Evolutionary conservation across 2,797 vertebrate species (phyloP).

Genomic region (Bucorvus abyssinicus): DNA sequence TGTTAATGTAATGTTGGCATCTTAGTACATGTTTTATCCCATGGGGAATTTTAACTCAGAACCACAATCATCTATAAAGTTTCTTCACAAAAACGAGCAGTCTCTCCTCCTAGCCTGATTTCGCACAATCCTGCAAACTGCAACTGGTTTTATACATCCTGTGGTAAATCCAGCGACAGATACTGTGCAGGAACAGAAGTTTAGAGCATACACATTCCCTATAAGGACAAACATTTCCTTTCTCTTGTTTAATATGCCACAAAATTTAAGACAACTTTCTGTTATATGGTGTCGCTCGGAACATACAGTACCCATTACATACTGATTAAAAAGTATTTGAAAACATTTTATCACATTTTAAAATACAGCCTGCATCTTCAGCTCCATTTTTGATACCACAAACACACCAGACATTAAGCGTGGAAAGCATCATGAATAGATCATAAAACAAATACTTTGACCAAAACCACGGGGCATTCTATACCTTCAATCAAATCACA

Average conservation of each 20-base stretch:
- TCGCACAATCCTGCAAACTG: not conserved
- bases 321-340: constrained; percentile 24
- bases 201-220: not conserved
- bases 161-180: not conserved
- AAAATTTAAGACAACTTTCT: constrained; percentile 5
- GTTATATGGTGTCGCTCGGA: not conserved
- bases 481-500: constrained; percentile 75
- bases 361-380: constrained; percentile 17
- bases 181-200: not conserved
- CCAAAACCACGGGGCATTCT: constrained; percentile 70
- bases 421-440: constrained; percentile 36
- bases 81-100: not conserved
- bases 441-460: constrained; percentile 73
- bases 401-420: constrained; percentile 48
- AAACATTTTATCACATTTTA: constrained; percentile 12
- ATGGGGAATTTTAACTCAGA: constrained; percentile 37
- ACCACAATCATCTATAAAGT: constrained; percentile 6
- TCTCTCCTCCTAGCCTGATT: not conserved
- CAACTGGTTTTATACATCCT: not conserved
- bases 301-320: not conserved
- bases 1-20: constrained; percentile 29
- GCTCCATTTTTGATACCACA: constrained; percentile 40
- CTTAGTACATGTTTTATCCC: constrained; percentile 40
- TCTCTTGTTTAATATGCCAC: not conserved
- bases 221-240: not conserved